Base-by-base conservation (phyloP, 2,113 vertebrate species). In the Reinhardtius hippoglossoides region DNA sequence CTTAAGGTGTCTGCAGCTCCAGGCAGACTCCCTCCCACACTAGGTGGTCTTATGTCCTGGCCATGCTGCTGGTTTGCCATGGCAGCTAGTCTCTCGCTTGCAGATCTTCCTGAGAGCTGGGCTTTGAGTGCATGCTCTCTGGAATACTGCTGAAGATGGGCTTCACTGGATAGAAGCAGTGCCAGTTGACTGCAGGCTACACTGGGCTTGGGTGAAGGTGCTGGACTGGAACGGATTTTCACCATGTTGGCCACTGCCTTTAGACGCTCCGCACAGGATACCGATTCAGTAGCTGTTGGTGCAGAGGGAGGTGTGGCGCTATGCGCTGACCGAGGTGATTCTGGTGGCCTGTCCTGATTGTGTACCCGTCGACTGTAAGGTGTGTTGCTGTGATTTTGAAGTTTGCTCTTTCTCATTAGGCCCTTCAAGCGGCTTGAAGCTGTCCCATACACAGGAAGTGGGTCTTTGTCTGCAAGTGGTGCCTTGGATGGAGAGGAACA, bases 141-240 rank as follows among this genome's bases (percentile, higher is more conserved):
- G 65, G 97, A 98, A 89, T 99, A 99, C 90, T 99, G 97, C 92
- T 99, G 97, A 81, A 99, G 92, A 90, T 99, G 97, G 69, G 97
- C 97, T 89, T 99, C 98, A 8, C 98, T 99, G n/a, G 98, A 99
- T 50, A 99, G 95, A 48, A 99, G 93, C 52, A 99, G 89, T 10
- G 98, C 98, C 61, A 99, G 89, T 52, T 99, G 98, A 91, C 98
- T 99, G 86, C 98, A 99, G 6, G 97, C 97, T 26, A 98, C 95
- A 5, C 97, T 99, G 68, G 98, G 98, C 83, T 98, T 98, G 3
- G 98, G 98, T 0, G 97, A 99, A 64, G 96, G 93, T 61, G 96
- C 95, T 1, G 97, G 96, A 79, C 98, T 98, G 24, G 96, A 95
- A 61, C 98, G 95, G 70, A 96, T 97, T 79, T 97, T 97, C 3